Base-by-base conservation (phyloP, 2,888 invertebrate species). In the Drosophila mercatorum region DNA sequence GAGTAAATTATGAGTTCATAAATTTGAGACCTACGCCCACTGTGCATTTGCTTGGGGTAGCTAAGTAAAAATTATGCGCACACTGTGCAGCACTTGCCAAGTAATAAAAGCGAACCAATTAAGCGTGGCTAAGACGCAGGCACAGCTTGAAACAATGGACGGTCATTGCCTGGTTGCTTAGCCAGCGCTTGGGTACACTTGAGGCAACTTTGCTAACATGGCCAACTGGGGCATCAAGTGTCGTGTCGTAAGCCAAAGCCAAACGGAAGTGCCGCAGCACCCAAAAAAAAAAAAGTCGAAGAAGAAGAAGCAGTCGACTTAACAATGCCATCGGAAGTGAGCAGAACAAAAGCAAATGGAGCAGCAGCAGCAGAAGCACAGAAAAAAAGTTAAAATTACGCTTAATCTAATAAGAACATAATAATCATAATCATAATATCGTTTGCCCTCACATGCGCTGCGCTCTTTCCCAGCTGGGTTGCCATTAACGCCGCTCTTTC, bases 381-480 rank as follows among this genome's bases (percentile, higher is more conserved):
- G 22, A 40, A 58, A 58, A 78, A 75, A 81, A 80, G 88, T 85
- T 79, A 73, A 89, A 90, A 89, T 91, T 90, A 80, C 82, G 88
- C 83, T 88, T 91, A 91, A 91, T 91, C 91, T 91, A 89, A 91
- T 91, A 91, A 91, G 84, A 91, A 91, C 88, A 83, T 91, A 88
- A 90, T 85, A 85, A 86, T 88, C 89, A 89, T 91, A 91, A 91
- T 89, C 85, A 89, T 91, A 90, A 90, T 80, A 90, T 87, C 88
- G 80, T 82, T 89, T 86, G 75, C 88, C 70, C 68, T 68, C 83
- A 78, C 82, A 84, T 79, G 74, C 78, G 58, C 11, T 49, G 46
- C 44, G 17, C 57, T 46, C 55, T 17, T 49, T 43, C 47, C 47
- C 47, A 17, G 26, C 46, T 51, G 40, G 64, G 70, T 66, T 75